phyloP scores from a whole-genome alignment of 2,113 vertebrate species.

The Pelvicachromis taeniatus region DNA sequence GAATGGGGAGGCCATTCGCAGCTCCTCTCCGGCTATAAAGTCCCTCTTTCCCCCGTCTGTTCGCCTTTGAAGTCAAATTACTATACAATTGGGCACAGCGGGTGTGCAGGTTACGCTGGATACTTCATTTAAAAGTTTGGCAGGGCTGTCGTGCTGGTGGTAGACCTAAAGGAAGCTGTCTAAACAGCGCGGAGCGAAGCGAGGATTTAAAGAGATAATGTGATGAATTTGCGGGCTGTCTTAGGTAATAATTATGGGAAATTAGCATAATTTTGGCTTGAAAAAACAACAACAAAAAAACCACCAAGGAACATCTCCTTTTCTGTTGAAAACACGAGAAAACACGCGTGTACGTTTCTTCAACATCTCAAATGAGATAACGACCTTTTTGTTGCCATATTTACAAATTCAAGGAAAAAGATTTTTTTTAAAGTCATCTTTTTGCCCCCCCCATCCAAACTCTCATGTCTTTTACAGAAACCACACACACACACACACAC shows the following conservation, averaged over 20 bases:
- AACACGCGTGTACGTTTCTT: not conserved
- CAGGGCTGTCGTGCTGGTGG: slow-evolving; percentile 47
- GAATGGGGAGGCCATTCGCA: slow-evolving; percentile 53
- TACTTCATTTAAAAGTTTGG: slow-evolving; percentile 74
- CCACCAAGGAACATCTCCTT: not conserved
- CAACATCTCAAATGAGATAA: not conserved
- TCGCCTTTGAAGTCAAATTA: slow-evolving; percentile 76
- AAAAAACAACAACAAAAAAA: not conserved
- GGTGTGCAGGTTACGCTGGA: slow-evolving; percentile 71
- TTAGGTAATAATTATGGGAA: slow-evolving; percentile 65
- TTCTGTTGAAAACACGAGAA: not conserved
- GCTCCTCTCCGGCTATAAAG: slow-evolving; percentile 72
- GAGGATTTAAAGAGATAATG: slow-evolving; percentile 57
- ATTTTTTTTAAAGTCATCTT: not conserved
- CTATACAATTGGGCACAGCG: slow-evolving; percentile 67
- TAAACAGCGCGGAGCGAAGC: slow-evolving; percentile 44
- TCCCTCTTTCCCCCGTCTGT: slow-evolving; percentile 18
- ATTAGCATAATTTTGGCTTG: slow-evolving; percentile 58
- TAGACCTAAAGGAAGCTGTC: slow-evolving; percentile 32
- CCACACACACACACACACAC: not conserved
- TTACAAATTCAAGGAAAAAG: not conserved
- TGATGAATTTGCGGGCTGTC: slow-evolving; percentile 57
- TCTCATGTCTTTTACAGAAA: not conserved
- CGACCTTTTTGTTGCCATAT: not conserved
- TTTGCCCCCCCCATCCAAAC: not conserved